Evolutionary conservation across 2,888 invertebrate genomes (phyloP).

Genomic region (Clistopyga incitator): DNA sequence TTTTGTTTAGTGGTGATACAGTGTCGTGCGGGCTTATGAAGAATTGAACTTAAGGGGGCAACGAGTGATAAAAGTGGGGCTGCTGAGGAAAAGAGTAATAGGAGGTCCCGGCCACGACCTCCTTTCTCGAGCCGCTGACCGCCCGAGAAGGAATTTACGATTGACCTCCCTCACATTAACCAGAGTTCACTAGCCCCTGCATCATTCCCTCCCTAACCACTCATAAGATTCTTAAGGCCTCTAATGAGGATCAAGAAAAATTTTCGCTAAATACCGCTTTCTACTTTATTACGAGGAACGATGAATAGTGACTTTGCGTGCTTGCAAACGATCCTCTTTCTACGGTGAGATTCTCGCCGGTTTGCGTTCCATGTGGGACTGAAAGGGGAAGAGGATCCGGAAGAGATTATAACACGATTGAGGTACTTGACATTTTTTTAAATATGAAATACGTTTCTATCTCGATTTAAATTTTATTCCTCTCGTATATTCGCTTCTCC

Average conservation of each 20-base stretch:
- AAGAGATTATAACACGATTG: constrained; percentile 24
- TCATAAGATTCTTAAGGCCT: background rate
- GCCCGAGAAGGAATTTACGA: constrained; percentile 44
- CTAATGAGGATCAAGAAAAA: constrained; percentile 36
- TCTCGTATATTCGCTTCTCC: too few relatives aligned
- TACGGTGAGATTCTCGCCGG: constrained; percentile 63
- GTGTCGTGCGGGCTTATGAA: constrained; percentile 19
- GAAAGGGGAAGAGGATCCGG: constrained; percentile 38
- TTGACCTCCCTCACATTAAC: constrained; percentile 28
- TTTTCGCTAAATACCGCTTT: constrained; percentile 54
- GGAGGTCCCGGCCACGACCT: constrained; percentile 45
- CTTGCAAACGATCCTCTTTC: constrained; percentile 50
- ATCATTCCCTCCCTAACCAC: too few relatives aligned
- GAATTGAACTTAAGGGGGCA: constrained; percentile 17
- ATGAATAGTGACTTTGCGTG: constrained; percentile 71
- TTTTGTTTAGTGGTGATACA: background rate
- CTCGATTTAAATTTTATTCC: too few relatives aligned
- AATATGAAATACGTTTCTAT: too few relatives aligned
- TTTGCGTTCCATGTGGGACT: constrained; percentile 49
- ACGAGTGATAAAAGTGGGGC: constrained; percentile 27
- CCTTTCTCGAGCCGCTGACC: constrained; percentile 37
- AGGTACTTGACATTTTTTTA: constrained; percentile 21
- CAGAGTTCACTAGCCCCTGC: background rate
- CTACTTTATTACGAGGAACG: constrained; percentile 45
- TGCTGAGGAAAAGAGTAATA: constrained; percentile 20